Percentiles rank a stretch among this genome's conserved stretches.
Evolutionary conservation across 2,888 invertebrate species (phyloP).

Genomic region (Ornithoptera alexandrae): DNA sequence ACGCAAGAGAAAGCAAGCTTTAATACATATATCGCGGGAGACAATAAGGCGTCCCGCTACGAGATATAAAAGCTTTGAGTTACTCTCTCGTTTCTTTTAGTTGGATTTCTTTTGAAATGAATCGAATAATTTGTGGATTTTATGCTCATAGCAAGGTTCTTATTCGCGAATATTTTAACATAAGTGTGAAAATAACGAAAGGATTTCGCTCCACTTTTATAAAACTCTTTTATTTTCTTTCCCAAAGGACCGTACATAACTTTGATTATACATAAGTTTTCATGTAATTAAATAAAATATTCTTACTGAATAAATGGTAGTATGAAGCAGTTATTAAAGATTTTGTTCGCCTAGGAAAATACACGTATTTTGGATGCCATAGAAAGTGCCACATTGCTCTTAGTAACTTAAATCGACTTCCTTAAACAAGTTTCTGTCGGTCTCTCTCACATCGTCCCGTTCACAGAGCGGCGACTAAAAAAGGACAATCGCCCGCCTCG

Average conservation of each 20-base stretch:
- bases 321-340: not conserved
- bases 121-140: constrained; percentile 77
- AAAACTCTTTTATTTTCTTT: constrained; percentile 1
- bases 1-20: constrained; percentile 78
- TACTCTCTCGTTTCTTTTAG: constrained; percentile 75
- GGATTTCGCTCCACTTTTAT: constrained; percentile 38
- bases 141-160: constrained; percentile 66
- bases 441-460: constrained; percentile 55
- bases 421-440: constrained; percentile 62
- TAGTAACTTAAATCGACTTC: constrained; percentile 75
- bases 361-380: constrained; percentile 9
- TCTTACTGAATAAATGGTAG: not conserved
- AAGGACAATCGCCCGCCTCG: constrained; percentile 55
- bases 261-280: too few relatives aligned
- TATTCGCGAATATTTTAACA: constrained; percentile 62
- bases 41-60: constrained; percentile 76
- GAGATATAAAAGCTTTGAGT: constrained; percentile 80
- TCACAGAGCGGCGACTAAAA: constrained; percentile 52
- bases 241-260: not conserved
- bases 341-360: constrained; percentile 14
- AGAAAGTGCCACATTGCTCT: constrained; percentile 44
- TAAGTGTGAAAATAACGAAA: constrained; percentile 59
- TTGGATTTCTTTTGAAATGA: constrained; percentile 77
- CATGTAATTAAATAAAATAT: not conserved
- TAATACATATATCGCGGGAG: constrained; percentile 77